Conservation (phyloP, 1,140 invertebrate species). For the Drosophila sturtevanti region DNA sequence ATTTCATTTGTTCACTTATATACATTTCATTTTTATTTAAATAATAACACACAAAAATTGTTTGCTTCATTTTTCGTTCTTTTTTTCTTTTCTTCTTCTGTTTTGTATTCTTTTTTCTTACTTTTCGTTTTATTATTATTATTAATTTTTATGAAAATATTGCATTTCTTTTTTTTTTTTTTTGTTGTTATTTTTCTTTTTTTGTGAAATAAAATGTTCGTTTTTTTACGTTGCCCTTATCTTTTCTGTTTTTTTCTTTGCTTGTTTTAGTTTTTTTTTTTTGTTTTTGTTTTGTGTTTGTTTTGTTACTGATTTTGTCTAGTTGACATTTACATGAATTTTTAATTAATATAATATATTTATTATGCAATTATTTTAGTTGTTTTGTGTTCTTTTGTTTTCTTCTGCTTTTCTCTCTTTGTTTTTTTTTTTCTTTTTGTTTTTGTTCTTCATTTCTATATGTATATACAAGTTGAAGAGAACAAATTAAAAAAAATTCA, state of each 20-base stretch:
- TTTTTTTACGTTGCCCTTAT: slow-evolving; percentile 34
- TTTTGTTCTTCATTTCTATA: slow-evolving; percentile 7
- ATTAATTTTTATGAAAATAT: slow-evolving; percentile 21
- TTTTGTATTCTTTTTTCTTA: background rate
- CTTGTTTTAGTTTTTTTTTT: slow-evolving; percentile 21
- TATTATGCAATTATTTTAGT: slow-evolving; percentile 40
- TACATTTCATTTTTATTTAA: slow-evolving; percentile 83
- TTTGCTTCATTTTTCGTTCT: slow-evolving; percentile 59
- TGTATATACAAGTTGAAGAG: slow-evolving; percentile 5
- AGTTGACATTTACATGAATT: slow-evolving; percentile 65
- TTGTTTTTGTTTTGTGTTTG: slow-evolving; percentile 35
- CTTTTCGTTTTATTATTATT: slow-evolving; percentile 18
- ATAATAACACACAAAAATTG: slow-evolving; percentile 70
- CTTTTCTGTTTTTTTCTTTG: slow-evolving; percentile 42
- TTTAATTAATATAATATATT: slow-evolving; percentile 36
- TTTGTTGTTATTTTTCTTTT: slow-evolving; percentile 26
- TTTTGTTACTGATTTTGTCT: slow-evolving; percentile 16
- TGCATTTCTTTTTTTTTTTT: slow-evolving; percentile 2
- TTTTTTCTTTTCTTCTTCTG: slow-evolving; percentile 34
- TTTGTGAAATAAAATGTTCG: slow-evolving; percentile 38
- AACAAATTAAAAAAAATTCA: slow-evolving; percentile 2
- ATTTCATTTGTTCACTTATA: slow-evolving; percentile 66
- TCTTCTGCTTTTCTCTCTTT: slow-evolving; percentile 28
- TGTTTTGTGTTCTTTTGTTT: slow-evolving; percentile 11
- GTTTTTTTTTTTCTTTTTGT: slow-evolving; percentile 1